These are phyloP conservation scores for Clupea harengus DNA, from an alignment of 2,113 vertebrate species.

Conservation along the genomic window DNA sequence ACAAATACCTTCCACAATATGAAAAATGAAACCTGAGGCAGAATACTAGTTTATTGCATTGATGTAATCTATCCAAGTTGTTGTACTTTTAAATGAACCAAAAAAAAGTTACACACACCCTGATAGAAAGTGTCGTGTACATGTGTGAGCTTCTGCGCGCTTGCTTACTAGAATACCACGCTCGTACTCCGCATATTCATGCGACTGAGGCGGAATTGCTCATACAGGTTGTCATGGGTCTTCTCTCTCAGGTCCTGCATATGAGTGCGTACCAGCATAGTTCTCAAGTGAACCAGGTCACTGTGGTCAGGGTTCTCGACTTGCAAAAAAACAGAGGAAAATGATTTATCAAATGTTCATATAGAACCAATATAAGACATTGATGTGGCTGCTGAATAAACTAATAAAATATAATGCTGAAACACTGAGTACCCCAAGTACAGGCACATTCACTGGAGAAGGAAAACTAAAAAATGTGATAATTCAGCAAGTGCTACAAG, in stretches of 20 bases:
- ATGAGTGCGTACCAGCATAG: constrained; percentile 82
- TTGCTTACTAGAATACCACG: background rate
- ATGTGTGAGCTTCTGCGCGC: too few species aligned
- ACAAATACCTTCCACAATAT: background rate
- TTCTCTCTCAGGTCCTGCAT: constrained; percentile 86
- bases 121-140: background rate
- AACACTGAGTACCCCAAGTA: background rate
- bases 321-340: background rate
- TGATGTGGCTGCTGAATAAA: too few species aligned
- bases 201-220: constrained; percentile 66
- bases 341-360: background rate
- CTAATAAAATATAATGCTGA: background rate
- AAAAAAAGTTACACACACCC: too few species aligned
- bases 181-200: background rate
- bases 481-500: too few species aligned
- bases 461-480: too few species aligned
- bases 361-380: background rate
- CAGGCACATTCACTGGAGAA: background rate
- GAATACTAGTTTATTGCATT: background rate
- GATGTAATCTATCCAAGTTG: background rate
- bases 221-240: constrained; percentile 79
- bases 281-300: constrained; percentile 82
- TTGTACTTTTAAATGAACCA: too few species aligned
- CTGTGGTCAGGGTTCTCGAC: constrained; percentile 58
- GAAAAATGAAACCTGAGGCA: background rate